Conservation (phyloP, 2,797 vertebrate genomes). For the Cirrhinus molitorella region DNA sequence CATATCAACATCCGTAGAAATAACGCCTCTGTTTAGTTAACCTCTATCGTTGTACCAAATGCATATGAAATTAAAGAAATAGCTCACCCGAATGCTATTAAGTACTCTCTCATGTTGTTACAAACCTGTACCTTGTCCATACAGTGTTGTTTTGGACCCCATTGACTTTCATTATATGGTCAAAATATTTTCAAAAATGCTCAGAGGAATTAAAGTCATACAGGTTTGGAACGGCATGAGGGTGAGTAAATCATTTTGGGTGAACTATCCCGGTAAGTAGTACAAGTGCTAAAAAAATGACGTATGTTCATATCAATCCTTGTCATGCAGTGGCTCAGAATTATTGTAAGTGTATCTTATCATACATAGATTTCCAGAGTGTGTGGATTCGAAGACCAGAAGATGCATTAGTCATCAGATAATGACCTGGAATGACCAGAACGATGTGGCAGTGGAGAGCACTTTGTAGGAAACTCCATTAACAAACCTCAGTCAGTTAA, state of each 20-base stretch:
- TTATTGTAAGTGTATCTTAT: not conserved
- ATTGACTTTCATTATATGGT: not conserved
- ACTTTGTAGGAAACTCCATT: constrained; percentile 55
- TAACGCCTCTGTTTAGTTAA: not conserved
- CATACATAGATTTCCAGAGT: constrained; percentile 13
- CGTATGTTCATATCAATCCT: not conserved
- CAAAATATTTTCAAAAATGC: not conserved
- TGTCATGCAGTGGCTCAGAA: not conserved
- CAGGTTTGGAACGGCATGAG: not conserved
- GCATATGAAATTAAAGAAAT: not conserved
- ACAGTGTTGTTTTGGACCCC: not conserved
- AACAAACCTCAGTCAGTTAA: constrained; percentile 56
- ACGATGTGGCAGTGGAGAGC: constrained; percentile 41
- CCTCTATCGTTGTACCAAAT: not conserved
- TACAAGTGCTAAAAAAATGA: not conserved
- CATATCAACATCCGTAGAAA: constrained; percentile 13
- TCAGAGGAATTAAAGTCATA: not conserved
- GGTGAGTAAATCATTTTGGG: not conserved
- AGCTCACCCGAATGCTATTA: not conserved
- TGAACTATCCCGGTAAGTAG: not conserved
- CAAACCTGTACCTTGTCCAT: not conserved
- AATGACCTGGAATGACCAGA: constrained; percentile 48
- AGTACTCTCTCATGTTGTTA: not conserved
- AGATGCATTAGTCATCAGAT: constrained; percentile 41
- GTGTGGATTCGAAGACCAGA: constrained; percentile 1